Conservation (phyloP, 2,113 vertebrate species). For the Microcebus griseorufus region DNA sequence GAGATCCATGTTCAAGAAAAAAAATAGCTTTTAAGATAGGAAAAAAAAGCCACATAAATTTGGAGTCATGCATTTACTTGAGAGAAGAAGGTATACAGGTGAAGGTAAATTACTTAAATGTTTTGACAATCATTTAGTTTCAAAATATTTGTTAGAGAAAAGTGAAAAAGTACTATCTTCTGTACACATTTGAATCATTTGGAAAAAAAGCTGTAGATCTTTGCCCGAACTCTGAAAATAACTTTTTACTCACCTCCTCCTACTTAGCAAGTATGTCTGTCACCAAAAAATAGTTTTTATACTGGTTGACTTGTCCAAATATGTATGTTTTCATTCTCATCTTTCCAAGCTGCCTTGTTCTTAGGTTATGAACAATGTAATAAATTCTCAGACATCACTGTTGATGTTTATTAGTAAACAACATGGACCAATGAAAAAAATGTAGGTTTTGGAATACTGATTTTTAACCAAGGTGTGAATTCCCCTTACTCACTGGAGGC, state of each 20-base stretch:
- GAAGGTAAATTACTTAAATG: not conserved
- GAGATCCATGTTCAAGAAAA: not conserved
- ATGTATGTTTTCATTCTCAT: not conserved
- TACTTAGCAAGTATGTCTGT: not conserved
- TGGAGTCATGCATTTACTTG: not conserved
- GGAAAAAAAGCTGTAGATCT: not conserved
- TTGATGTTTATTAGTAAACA: not conserved
- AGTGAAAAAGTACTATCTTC: not conserved
- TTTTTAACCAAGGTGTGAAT: not conserved
- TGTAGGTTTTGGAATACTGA: not conserved
- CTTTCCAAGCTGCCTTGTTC: not conserved
- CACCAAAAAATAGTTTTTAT: not conserved
- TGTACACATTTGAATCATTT: not conserved
- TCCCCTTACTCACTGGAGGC: not conserved
- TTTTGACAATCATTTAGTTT: conserved; percentile 6
- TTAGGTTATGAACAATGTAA: not conserved
- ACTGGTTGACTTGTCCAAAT: not conserved
- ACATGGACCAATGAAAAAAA: not conserved
- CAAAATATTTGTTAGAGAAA: not conserved
- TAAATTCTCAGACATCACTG: not conserved
- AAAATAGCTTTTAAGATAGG: not conserved
- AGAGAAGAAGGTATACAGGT: not conserved
- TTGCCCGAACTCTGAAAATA: conserved; percentile 18
- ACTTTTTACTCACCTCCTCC: not conserved
- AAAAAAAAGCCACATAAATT: not conserved